These are phyloP conservation scores for Phortica magna DNA, from an alignment of 2,888 invertebrate species.

Conservation along the genomic window DNA sequence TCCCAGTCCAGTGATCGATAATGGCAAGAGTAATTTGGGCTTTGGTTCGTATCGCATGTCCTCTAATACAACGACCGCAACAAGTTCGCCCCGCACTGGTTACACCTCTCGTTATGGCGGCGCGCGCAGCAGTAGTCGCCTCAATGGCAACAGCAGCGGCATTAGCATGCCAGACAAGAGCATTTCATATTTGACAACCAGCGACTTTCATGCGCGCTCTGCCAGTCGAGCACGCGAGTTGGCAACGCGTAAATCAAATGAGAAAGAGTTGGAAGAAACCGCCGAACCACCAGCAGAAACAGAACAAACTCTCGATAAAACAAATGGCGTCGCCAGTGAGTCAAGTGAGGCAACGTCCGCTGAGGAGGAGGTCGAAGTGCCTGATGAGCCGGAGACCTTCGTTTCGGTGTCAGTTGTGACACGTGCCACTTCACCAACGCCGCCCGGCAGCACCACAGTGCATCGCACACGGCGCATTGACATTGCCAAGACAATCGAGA, in stretches of 20 bases:
- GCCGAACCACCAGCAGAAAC: slow-evolving; percentile 48
- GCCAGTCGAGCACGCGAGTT: slow-evolving; percentile 72
- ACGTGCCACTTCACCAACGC: slow-evolving; percentile 88
- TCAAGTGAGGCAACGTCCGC: slow-evolving; percentile 10
- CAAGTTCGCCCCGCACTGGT: slow-evolving; percentile 56
- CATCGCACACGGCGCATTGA: slow-evolving; percentile 84
- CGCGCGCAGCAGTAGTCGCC: slow-evolving; percentile 44
- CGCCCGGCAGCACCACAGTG: slow-evolving; percentile 82
- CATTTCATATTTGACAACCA: slow-evolving; percentile 76
- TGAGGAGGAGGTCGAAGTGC: slow-evolving; percentile 45
- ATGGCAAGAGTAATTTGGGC: slow-evolving; percentile 69
- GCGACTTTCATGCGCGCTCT: slow-evolving; percentile 75
- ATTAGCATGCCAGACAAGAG: slow-evolving; percentile 62
- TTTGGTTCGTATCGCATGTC: slow-evolving; percentile 63
- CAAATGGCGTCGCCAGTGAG: neutral
- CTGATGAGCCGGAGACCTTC: slow-evolving; percentile 66
- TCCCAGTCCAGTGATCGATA: slow-evolving; percentile 78
- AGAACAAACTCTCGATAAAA: slow-evolving; percentile 23
- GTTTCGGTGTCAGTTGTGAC: slow-evolving; percentile 83
- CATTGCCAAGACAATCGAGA: slow-evolving; percentile 85
- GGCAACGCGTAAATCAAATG: slow-evolving; percentile 78
- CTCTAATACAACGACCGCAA: slow-evolving; percentile 35
- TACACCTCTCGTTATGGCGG: slow-evolving; percentile 55
- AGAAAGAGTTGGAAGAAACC: slow-evolving; percentile 65
- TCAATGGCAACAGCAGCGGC: slow-evolving; percentile 33